phyloP scores from a whole-genome alignment of 2,113 vertebrate genomes.

The Nipponia nippon region DNA sequence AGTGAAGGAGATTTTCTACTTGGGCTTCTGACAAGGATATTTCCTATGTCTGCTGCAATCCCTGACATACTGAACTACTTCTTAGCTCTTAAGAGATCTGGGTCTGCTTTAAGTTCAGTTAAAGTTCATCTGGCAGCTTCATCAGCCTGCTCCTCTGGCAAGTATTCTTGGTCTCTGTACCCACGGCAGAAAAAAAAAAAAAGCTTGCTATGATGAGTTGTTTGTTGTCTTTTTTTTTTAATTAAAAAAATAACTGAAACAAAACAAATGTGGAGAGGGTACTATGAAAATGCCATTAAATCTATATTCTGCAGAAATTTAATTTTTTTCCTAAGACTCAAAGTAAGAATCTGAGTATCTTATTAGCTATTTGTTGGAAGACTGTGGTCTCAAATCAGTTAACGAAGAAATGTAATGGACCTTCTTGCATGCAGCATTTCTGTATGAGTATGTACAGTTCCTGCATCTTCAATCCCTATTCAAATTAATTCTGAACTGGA shows the following conservation, averaged over 20 bases:
- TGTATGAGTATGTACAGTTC: not conserved
- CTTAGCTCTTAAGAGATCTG: not conserved
- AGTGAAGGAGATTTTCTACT: constrained; percentile 24
- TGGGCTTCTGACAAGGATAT: constrained; percentile 6
- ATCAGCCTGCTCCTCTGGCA: not conserved
- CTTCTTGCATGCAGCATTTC: not conserved
- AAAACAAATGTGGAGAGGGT: not conserved
- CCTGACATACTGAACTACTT: constrained; percentile 6
- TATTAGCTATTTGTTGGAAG: not conserved
- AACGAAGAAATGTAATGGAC: not conserved
- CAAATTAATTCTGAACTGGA: not conserved
- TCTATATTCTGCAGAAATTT: not conserved
- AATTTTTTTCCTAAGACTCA: not conserved
- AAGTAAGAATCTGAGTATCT: not conserved
- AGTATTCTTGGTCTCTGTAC: not conserved
- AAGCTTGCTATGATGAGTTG: not conserved
- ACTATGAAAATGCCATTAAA: not conserved
- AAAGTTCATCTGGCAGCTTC: constrained; percentile 33
- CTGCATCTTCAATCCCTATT: not conserved
- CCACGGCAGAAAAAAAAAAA: not conserved
- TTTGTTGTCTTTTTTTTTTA: not conserved
- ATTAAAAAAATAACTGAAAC: not conserved
- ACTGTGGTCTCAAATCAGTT: not conserved
- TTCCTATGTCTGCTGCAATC: constrained; percentile 17
- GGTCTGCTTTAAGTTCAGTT: constrained; percentile 24